Percentiles rank a stretch among this genome's conserved stretches.
Evolutionary conservation across 2,888 invertebrate genomes (phyloP).

Genomic region (Heliconius ismenius): DNA sequence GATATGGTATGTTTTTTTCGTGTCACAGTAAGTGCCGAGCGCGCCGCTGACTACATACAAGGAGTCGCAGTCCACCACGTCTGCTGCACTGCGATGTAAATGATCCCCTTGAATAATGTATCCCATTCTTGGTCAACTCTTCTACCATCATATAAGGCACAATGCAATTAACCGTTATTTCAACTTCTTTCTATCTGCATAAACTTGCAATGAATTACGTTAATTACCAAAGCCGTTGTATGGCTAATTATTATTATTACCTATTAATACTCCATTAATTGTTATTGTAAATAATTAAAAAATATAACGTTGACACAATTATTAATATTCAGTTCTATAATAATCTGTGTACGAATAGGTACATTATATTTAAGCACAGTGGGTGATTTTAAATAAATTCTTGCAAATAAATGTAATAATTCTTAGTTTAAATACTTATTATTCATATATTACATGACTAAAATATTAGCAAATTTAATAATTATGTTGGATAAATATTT

Average conservation of each 20-base stretch:
- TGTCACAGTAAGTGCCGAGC: constrained; percentile 62
- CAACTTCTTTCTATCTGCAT: constrained; percentile 67
- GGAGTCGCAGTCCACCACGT: constrained; percentile 72
- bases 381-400: background rate
- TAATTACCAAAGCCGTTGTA: constrained; percentile 46
- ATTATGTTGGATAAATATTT: too few species aligned
- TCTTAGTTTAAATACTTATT: background rate
- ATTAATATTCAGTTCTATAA: too few species aligned
- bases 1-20: constrained; percentile 75
- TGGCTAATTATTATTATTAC: constrained; percentile 33
- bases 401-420: background rate
- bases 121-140: constrained; percentile 74
- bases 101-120: constrained; percentile 80
- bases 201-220: constrained; percentile 54
- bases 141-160: constrained; percentile 74
- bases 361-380: background rate
- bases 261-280: constrained; percentile 35
- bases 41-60: constrained; percentile 68
- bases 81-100: constrained; percentile 75
- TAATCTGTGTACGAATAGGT: too few species aligned
- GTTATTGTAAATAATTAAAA: constrained; percentile 4
- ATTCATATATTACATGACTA: background rate
- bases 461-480: too few species aligned
- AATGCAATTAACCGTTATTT: constrained; percentile 73
- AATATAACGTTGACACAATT: background rate